These are phyloP conservation scores for Morelia viridis DNA, from an alignment of 2,797 vertebrate genomes.

Conservation along the genomic window DNA sequence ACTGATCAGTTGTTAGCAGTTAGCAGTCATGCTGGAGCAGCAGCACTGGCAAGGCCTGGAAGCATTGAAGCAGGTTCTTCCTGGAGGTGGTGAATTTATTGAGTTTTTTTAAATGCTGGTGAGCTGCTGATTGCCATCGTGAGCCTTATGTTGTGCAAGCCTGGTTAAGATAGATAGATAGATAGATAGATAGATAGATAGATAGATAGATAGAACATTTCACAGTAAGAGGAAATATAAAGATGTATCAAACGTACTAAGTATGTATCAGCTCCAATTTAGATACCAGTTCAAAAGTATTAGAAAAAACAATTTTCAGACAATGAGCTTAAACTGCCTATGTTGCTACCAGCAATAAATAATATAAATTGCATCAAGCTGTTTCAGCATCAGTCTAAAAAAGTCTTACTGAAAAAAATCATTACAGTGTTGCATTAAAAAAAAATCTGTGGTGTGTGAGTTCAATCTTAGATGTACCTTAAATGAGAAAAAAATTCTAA, in stretches of 20 bases:
- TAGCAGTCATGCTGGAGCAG: background rate
- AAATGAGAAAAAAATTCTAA: slow-evolving; percentile 3
- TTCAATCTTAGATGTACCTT: slow-evolving; percentile 11
- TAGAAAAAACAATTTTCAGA: background rate
- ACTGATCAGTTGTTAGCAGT: background rate
- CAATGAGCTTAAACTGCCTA: background rate
- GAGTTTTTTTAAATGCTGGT: background rate
- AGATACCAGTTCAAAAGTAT: slow-evolving; percentile 6
- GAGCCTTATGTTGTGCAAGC: background rate
- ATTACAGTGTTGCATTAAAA: slow-evolving; percentile 6
- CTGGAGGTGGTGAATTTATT: background rate
- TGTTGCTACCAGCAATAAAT: background rate
- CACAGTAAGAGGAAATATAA: background rate
- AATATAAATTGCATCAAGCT: slow-evolving; percentile 4
- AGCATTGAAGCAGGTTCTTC: background rate
- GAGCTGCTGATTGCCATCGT: background rate
- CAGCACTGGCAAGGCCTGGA: background rate
- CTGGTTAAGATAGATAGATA: no score
- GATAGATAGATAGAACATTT: background rate
- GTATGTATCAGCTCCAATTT: background rate
- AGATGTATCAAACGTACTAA: background rate
- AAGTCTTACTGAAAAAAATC: background rate
- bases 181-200: no score
- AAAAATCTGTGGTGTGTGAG: slow-evolving; percentile 1
- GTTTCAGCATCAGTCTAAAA: slow-evolving; percentile 5